These are phyloP conservation scores for Nemotelus pantherinus DNA, from an alignment of 2,888 invertebrate genomes.

Conservation along the genomic window DNA sequence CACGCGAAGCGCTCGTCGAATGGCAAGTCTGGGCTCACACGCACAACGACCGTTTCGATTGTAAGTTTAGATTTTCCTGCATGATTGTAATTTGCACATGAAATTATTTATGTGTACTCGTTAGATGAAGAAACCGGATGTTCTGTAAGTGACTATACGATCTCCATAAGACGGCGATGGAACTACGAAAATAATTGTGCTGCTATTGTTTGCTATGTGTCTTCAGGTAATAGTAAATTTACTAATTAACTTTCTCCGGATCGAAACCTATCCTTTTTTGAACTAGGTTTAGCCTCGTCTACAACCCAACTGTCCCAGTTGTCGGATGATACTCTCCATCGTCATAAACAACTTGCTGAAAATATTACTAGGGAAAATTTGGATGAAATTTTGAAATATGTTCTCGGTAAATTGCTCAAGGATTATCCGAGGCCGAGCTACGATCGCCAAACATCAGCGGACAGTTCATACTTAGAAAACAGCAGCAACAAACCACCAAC, in stretches of 20 bases:
- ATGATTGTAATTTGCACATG: constrained; percentile 2
- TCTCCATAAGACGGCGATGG: constrained; percentile 85
- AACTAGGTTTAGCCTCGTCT: constrained; percentile 63
- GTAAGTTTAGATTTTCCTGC: constrained; percentile 65
- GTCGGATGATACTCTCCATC: constrained; percentile 62
- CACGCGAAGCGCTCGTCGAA: constrained; percentile 83
- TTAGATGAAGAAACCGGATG: constrained; percentile 91
- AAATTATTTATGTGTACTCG: not conserved
- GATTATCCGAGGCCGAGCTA: constrained; percentile 60
- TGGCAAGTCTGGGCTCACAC: constrained; percentile 95
- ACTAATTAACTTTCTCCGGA: not conserved
- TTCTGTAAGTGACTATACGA: constrained; percentile 82
- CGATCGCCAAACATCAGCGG: constrained; percentile 22
- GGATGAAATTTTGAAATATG: constrained; percentile 69
- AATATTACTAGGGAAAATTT: constrained; percentile 66
- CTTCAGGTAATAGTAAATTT: constrained; percentile 67
- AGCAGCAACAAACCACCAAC: constrained; percentile 64
- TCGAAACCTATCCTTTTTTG: not conserved
- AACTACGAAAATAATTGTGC: constrained; percentile 89
- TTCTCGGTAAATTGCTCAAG: constrained; percentile 66
- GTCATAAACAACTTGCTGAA: constrained; percentile 61
- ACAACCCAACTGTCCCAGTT: constrained; percentile 64
- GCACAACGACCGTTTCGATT: constrained; percentile 87
- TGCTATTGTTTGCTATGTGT: constrained; percentile 84
- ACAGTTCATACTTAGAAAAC: constrained; percentile 59